Conservation (phyloP, 2,113 vertebrate genomes). For the Xiphophorus hellerii region DNA sequence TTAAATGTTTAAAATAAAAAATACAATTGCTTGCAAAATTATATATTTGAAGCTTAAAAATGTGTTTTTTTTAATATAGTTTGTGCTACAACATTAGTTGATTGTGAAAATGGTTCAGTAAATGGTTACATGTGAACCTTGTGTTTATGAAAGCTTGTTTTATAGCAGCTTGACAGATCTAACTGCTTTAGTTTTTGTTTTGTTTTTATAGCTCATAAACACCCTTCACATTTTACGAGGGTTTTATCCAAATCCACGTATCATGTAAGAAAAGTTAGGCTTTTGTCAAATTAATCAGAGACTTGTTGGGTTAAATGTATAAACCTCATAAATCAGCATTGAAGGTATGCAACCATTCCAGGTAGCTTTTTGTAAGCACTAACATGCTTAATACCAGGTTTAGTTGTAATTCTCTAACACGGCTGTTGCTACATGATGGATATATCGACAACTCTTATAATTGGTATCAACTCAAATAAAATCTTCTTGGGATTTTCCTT, state of each 20-base stretch:
- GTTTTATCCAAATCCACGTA: too few relatives aligned
- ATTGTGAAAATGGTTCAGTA: not conserved
- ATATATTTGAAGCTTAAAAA: not conserved
- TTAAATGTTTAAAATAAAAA: not conserved
- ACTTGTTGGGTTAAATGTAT: not conserved
- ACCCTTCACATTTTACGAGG: too few relatives aligned
- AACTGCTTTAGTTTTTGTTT: not conserved
- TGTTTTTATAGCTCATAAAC: too few relatives aligned
- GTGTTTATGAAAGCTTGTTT: not conserved
- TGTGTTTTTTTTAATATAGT: not conserved
- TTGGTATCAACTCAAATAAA: not conserved
- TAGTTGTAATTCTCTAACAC: not conserved
- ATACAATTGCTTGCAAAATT: not conserved
- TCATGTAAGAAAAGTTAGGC: too few relatives aligned
- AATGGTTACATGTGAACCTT: not conserved
- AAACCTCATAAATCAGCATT: too few relatives aligned
- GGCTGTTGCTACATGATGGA: not conserved
- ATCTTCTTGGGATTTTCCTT: not conserved
- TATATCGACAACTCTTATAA: not conserved
- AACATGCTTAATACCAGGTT: not conserved
- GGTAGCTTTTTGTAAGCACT: not conserved
- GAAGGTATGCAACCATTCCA: not conserved
- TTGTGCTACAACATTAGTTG: not conserved
- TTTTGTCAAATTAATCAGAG: too few relatives aligned
- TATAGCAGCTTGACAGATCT: not conserved